These are phyloP conservation scores for Macrophya alboannulata DNA, from an alignment of 2,888 invertebrate species.

Conservation along the genomic window DNA sequence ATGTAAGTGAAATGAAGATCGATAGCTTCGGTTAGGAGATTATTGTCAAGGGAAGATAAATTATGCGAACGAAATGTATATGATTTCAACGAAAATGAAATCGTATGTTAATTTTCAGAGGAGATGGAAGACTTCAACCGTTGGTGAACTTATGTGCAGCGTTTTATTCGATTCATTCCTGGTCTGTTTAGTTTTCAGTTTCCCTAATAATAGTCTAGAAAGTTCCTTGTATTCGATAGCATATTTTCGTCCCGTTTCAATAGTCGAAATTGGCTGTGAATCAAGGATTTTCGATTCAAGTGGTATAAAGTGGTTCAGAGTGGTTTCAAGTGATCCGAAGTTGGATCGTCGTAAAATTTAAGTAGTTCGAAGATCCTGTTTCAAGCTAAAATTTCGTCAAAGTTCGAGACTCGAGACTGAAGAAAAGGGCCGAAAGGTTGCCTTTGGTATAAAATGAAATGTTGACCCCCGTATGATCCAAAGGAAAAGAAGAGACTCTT, in stretches of 20 bases:
- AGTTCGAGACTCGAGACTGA: background rate
- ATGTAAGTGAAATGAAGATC: background rate
- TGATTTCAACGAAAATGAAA: background rate
- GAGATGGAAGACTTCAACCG: background rate
- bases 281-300: background rate
- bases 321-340: conserved; percentile 21
- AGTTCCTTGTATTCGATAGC: background rate
- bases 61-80: background rate
- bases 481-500: background rate
- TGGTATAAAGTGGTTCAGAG: conserved; percentile 15
- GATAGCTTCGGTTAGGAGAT: background rate
- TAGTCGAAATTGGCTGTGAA: conserved; percentile 8
- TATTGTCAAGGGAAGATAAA: background rate
- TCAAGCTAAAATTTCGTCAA: background rate
- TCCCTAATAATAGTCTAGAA: background rate
- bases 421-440: background rate
- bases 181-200: background rate
- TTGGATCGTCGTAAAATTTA: conserved; percentile 31
- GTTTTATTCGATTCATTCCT: background rate
- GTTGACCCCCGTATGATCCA: background rate
- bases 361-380: conserved; percentile 9
- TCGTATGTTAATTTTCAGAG: background rate
- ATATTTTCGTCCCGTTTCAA: background rate
- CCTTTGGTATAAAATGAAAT: background rate
- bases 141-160: background rate